Base-by-base conservation (phyloP, 2,113 vertebrate genomes). In the Peromyscus leucopus region DNA sequence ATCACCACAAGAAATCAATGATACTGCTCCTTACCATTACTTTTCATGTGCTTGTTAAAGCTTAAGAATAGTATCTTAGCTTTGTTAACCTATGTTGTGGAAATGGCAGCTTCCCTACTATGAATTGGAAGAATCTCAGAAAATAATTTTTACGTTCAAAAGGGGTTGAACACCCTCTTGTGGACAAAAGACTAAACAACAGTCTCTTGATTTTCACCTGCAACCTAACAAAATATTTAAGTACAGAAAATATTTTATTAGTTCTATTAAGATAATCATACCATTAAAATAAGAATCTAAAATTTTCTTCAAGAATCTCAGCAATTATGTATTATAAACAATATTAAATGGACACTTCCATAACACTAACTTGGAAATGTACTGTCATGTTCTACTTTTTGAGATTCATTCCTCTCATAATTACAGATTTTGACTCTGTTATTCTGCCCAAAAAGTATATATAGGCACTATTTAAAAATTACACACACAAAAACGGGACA, bases 381-480 rank as follows among this genome's bases (percentile, higher is more conserved):
- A 75, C 48, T 74, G 65, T 79, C 46, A 91, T 72, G 74, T 89
- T 93, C 72, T 94, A 90, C 31, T 48, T 96, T 96, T 96, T 92
- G 65, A 78, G 59, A 97, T 39, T 92, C 65, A 71, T 39, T 94
- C 82, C 26, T 94, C 89, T 94, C 93, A 93, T 2, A 87, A 7
- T 80, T 82, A 90, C 10, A 8, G 67, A 95, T 89, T 92, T 55
- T 93, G 63, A 51, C 79, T 94, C 63, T 95, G 9, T 76, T 90
- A 80, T 93, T 96, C 84, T 95, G 84, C 65, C 88, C 94, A 39
- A 39, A 95, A 96, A 94, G 61, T 84, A 90, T 13, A 95, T 36
- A 93, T 8, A 93, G 79, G 90, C 63, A 96, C 74, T 92, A 95
- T 93, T 93, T 93, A 92, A 96, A 95, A 96, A 71, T 92, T 84